Evolutionary conservation across 2,888 invertebrate species (phyloP), one percentile per base, ranked within the genome.

Genomic region (Acronicta psi): DNA sequence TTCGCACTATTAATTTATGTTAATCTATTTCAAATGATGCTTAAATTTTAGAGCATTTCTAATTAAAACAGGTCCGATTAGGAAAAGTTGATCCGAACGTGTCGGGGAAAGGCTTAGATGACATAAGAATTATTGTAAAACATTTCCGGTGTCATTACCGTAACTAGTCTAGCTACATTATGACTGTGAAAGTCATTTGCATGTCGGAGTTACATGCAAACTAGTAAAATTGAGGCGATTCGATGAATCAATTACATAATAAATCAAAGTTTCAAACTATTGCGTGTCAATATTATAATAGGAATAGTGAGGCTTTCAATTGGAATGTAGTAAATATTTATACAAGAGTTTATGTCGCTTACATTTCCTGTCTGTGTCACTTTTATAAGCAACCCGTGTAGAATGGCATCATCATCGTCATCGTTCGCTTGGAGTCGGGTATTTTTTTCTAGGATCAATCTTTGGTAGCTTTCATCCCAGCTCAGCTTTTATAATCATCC

Each of bases 211-310:
- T n/a, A 50, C 25, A 18, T 40, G 40, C n/a, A 37, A 53, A 43
- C 47, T 17, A 13, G 52, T 52, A 17, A 44, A 31, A 66, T 52
- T 43, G 52, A 51, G n/a, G 45, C 45, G 14, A 59, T 17, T 29
- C 11, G 29, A 29, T 54, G 34, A 53, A 50, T 53, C 11, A 38
- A 41, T 73, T 68, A 47, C 43, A 44, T 59, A 62, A 68, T 31
- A 29, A 10, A 51, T 10, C 34, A 45, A n/a, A 34, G 6, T 34
- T n/a, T 34, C 13, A 38, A 14, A 14, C 25, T 45, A 49, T 58
- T 37, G 16, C 47, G 49, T 72, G 47, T 51, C 23, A 50, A 62
- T 54, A 41, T 42, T 44, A 23, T 34, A 41, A 51, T 42, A 52
- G 20, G n/a, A 25, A 56, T 42, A 59, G 25, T 54, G 57, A 46